A percentile compares a stretch with the other conserved stretches of the same genome.
Conservation (phyloP, 1,140 invertebrate genomes). For the Philotrypesis tridentata region DNA sequence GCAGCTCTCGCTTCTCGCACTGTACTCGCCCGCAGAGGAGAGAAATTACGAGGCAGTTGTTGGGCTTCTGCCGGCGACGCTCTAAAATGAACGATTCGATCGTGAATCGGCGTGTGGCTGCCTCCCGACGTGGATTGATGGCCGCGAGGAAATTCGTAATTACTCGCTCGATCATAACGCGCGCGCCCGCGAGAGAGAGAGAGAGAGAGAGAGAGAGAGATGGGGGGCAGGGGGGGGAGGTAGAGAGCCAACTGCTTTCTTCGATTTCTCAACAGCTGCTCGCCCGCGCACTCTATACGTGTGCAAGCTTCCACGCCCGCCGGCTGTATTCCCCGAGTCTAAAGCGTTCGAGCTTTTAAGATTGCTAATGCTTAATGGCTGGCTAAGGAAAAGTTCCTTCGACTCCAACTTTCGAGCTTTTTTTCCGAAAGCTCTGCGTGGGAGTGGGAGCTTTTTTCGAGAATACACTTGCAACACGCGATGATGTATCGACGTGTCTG, state of each 20-base stretch:
- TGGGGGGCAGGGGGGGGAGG: too few relatives aligned
- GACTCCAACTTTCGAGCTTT: too few relatives aligned
- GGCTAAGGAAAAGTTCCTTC: not conserved
- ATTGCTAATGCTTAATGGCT: not conserved
- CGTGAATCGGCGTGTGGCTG: conserved; percentile 37
- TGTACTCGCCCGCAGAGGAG: not conserved
- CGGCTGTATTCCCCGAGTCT: not conserved
- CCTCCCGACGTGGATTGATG: conserved; percentile 50
- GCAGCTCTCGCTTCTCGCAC: not conserved
- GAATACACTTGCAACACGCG: too few relatives aligned
- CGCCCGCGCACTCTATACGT: too few relatives aligned
- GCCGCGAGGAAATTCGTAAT: conserved; percentile 62
- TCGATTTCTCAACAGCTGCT: not conserved
- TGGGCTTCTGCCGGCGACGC: conserved; percentile 18
- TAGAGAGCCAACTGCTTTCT: conserved; percentile 5
- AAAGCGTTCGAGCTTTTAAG: not conserved
- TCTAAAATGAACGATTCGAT: conserved; percentile 17
- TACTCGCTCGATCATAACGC: conserved; percentile 58
- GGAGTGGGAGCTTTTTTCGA: too few relatives aligned
- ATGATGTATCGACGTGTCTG: too few relatives aligned
- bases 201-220: too few relatives aligned
- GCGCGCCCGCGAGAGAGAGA: not conserved
- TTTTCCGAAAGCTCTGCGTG: too few relatives aligned
- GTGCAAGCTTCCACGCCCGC: too few relatives aligned
- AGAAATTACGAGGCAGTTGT: not conserved